These are phyloP conservation scores for Pyrocephalus nanus DNA, from an alignment of 2,797 vertebrate species.

Conservation along the genomic window DNA sequence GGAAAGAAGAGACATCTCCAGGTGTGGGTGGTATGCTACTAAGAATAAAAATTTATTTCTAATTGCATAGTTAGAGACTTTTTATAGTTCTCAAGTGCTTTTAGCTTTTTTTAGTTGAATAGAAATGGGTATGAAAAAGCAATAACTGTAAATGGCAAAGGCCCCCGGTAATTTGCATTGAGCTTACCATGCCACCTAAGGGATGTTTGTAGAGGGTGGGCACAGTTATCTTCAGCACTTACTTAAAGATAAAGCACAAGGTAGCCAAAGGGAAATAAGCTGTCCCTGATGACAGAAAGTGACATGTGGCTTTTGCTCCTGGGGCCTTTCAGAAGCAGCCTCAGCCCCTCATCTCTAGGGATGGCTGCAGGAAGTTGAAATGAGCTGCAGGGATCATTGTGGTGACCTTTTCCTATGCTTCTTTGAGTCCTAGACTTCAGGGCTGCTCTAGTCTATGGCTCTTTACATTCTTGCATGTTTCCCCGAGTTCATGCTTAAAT, in stretches of 20 bases:
- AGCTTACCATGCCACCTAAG: not conserved
- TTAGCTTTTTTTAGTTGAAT: constrained; percentile 20
- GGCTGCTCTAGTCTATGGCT: not conserved
- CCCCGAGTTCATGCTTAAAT: not conserved
- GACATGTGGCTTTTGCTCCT: not conserved
- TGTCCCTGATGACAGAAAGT: not conserved
- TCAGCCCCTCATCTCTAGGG: not conserved
- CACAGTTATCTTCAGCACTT: not conserved
- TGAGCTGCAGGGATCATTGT: not conserved
- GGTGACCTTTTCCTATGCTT: constrained; percentile 8
- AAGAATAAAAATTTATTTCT: constrained; percentile 31
- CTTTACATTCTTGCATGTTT: not conserved
- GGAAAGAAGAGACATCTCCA: not conserved
- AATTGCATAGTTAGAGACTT: not conserved
- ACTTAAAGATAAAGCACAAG: not conserved
- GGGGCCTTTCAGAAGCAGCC: not conserved
- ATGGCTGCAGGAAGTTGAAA: not conserved
- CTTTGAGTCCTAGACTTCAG: not conserved
- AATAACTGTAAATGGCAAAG: constrained; percentile 2
- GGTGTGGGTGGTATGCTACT: constrained; percentile 19
- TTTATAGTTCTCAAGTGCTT: constrained; percentile 18
- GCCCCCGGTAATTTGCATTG: not conserved
- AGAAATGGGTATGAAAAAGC: constrained; percentile 11
- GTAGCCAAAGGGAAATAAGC: not conserved
- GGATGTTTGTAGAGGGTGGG: not conserved